These are phyloP conservation scores for Hirudinaria manillensis DNA, from an alignment of 2,888 invertebrate species.

Conservation along the genomic window DNA sequence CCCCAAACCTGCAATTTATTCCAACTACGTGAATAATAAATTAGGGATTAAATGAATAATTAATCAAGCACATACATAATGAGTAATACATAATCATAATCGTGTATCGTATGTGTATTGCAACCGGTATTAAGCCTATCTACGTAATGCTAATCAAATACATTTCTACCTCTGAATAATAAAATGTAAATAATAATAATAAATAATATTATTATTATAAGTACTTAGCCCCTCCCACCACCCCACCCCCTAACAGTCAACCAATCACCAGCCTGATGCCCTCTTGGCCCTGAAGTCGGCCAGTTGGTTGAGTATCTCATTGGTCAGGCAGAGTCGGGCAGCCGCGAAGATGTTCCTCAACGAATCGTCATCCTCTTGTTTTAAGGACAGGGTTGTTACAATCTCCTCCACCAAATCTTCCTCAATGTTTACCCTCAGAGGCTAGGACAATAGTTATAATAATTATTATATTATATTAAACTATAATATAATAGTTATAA, in stretches of 20 bases:
- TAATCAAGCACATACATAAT: background rate
- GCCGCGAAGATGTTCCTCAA: conserved; percentile 77
- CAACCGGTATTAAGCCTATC: too few species aligned
- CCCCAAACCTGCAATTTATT: conserved; percentile 64
- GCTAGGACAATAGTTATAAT: conserved; percentile 57
- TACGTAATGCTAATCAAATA: too few species aligned
- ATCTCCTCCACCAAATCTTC: conserved; percentile 62
- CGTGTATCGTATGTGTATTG: background rate
- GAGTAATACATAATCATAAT: background rate
- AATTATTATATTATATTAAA: too few species aligned
- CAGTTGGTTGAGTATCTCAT: conserved; percentile 72
- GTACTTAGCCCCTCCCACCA: background rate
- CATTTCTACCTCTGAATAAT: too few species aligned
- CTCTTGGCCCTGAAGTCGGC: conserved; percentile 81
- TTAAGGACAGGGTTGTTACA: conserved; percentile 73
- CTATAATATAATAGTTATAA: background rate
- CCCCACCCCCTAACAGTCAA: background rate
- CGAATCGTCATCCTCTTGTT: conserved; percentile 81
- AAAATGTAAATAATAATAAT: background rate
- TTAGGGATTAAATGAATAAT: too few species aligned
- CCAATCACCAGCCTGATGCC: conserved; percentile 60
- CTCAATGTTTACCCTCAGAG: conserved; percentile 71
- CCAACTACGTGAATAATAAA: too few species aligned
- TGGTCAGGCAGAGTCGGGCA: conserved; percentile 75
- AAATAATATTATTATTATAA: background rate